Conservation (phyloP, 2,888 invertebrate species). For the Andrena dorsata region DNA sequence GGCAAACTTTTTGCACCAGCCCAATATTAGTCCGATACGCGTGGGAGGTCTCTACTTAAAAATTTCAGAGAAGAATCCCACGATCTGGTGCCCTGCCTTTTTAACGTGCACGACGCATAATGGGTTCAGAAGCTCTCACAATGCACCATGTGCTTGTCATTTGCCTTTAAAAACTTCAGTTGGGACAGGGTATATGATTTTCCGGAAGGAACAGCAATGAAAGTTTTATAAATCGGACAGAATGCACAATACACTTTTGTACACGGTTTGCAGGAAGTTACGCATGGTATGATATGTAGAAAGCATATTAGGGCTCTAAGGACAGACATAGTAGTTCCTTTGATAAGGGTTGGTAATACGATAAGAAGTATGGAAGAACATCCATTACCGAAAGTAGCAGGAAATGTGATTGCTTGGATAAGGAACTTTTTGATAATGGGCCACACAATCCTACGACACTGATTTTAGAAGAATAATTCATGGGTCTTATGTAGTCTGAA, state of each 20-base stretch:
- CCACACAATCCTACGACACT: neutral
- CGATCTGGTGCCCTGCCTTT: conserved; percentile 18
- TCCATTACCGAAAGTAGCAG: neutral
- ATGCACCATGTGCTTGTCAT: neutral
- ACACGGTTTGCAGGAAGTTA: neutral
- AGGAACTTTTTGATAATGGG: neutral
- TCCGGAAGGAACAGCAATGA: neutral
- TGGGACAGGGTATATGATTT: neutral
- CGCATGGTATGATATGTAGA: neutral
- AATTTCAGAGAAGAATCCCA: conserved; percentile 7
- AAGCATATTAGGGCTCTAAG: neutral
- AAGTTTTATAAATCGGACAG: neutral
- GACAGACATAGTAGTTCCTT: neutral
- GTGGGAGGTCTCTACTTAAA: neutral
- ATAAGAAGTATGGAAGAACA: neutral
- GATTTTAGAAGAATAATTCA: neutral
- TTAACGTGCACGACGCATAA: conserved; percentile 12
- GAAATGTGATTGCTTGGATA: conserved; percentile 3
- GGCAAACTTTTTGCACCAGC: too few relatives aligned
- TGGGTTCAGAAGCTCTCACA: conserved; percentile 3
- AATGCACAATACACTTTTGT: neutral
- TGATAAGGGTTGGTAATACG: neutral
- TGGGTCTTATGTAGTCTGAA: neutral
- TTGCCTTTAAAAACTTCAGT: neutral
- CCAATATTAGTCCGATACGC: neutral